Conservation (phyloP, 2,888 invertebrate species). For the Xylocampa areola region DNA sequence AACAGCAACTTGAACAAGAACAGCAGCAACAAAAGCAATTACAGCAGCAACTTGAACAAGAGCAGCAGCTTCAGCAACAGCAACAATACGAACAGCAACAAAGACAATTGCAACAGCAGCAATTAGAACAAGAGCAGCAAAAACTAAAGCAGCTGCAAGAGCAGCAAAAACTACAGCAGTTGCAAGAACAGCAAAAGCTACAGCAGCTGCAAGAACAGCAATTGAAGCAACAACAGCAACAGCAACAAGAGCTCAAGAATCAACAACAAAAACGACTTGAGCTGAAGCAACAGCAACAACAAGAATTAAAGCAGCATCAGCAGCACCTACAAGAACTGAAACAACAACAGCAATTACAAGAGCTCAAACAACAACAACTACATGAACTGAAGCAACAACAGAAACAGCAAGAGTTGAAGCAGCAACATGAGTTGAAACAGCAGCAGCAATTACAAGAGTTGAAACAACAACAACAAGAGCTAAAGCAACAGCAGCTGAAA, state of each 20-base stretch:
- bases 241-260: conserved; percentile 25
- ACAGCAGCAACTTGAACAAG: conserved; percentile 21
- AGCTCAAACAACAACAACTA: conserved; percentile 1
- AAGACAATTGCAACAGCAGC: conserved; percentile 17
- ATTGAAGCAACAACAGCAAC: conserved; percentile 8
- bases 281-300: conserved; percentile 26
- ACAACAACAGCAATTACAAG: conserved; percentile 11
- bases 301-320: conserved; percentile 10
- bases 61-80: conserved; percentile 25
- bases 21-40: conserved; percentile 9
- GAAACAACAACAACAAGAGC: conserved; percentile 7
- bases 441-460: conserved; percentile 10
- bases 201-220: conserved; percentile 14
- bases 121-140: conserved; percentile 25
- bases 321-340: conserved; percentile 24
- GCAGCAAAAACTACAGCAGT: conserved; percentile 13
- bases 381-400: conserved; percentile 30
- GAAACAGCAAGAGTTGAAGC: conserved; percentile 20
- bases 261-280: conserved; percentile 23
- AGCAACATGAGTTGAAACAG: conserved; percentile 17
- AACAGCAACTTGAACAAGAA: conserved; percentile 14
- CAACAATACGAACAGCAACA: conserved; percentile 32
- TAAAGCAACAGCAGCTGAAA: conserved; percentile 27
- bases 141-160: conserved; percentile 1
- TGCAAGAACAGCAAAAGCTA: conserved; percentile 16